phyloP scores from a whole-genome alignment of 2,113 vertebrate genomes.

The Eleginops maclovinus region DNA sequence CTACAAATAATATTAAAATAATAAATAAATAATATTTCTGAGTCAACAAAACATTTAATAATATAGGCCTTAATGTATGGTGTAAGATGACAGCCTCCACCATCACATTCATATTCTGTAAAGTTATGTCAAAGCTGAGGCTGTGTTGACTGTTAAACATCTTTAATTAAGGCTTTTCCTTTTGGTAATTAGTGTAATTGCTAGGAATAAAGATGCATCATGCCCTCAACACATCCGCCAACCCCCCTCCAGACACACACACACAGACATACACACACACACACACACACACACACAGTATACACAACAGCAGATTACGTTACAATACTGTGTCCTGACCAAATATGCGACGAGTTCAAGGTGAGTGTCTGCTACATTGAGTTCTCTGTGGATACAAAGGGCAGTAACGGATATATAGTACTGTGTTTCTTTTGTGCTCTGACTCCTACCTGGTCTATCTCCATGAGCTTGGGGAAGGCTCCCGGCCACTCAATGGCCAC shows the following conservation, averaged over 20 bases:
- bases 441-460: slow-evolving; percentile 95
- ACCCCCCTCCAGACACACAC: not conserved
- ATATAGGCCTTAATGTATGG: not conserved
- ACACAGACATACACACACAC: not conserved
- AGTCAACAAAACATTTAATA: too few species aligned
- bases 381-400: not conserved
- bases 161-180: slow-evolving; percentile 40
- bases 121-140: not conserved
- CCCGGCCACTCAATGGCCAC: slow-evolving; percentile 98
- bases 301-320: slow-evolving; percentile 34
- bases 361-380: not conserved
- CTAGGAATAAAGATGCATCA: slow-evolving; percentile 10
- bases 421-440: too few species aligned
- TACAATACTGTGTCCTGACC: slow-evolving; percentile 14
- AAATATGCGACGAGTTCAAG: slow-evolving; percentile 10
- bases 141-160: slow-evolving; percentile 5
- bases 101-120: not conserved
- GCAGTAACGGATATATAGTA: too few species aligned
- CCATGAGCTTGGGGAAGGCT: slow-evolving; percentile 96
- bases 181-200: slow-evolving; percentile 26
- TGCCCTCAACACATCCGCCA: slow-evolving; percentile 17
- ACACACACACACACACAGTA: slow-evolving; percentile 20
- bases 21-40: too few species aligned
- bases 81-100: not conserved
- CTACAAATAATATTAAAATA: too few species aligned